A percentile compares a stretch with the other conserved stretches of the same genome.
Conservation (phyloP, 2,888 invertebrate genomes). For the Tiphia femorata region DNA sequence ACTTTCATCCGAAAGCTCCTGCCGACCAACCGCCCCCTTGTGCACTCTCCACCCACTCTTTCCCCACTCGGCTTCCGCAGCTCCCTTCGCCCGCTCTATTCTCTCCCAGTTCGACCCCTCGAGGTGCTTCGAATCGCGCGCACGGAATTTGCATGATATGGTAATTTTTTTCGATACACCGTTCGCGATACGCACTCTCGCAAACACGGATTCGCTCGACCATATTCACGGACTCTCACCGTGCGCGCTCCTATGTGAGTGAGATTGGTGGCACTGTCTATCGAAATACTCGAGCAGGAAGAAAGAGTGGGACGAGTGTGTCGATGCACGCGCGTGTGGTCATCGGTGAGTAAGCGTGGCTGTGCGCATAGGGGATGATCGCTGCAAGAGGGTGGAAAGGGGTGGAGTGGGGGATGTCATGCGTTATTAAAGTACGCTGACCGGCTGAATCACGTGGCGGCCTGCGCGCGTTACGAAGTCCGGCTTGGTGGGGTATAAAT, state of each 20-base stretch:
- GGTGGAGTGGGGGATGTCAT: slow-evolving; percentile 4
- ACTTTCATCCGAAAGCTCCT: slow-evolving; percentile 13
- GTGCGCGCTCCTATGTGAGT: too few relatives aligned
- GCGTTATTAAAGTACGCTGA: slow-evolving; percentile 28
- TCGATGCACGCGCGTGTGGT: too few relatives aligned
- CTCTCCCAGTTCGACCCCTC: background rate
- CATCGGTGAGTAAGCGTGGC: too few relatives aligned
- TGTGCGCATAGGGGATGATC: too few relatives aligned
- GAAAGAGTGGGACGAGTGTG: too few relatives aligned
- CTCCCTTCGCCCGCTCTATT: background rate
- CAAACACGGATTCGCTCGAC: background rate
- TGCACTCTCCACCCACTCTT: background rate
- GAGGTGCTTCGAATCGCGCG: slow-evolving; percentile 1
- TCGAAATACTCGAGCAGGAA: background rate
- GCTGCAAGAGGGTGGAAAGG: background rate
- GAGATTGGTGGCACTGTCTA: too few relatives aligned
- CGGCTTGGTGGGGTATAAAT: slow-evolving; percentile 3
- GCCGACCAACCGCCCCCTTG: background rate
- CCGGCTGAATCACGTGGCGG: slow-evolving; percentile 20
- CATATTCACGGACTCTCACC: too few relatives aligned
- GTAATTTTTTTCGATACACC: slow-evolving; percentile 49
- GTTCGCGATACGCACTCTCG: background rate
- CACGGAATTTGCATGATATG: slow-evolving; percentile 52
- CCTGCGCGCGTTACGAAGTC: background rate
- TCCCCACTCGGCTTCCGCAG: background rate